Percentiles rank a stretch among this genome's conserved stretches.
These are phyloP conservation scores for Phalera bucephala DNA, from an alignment of 2,888 invertebrate genomes.

Conservation along the genomic window DNA sequence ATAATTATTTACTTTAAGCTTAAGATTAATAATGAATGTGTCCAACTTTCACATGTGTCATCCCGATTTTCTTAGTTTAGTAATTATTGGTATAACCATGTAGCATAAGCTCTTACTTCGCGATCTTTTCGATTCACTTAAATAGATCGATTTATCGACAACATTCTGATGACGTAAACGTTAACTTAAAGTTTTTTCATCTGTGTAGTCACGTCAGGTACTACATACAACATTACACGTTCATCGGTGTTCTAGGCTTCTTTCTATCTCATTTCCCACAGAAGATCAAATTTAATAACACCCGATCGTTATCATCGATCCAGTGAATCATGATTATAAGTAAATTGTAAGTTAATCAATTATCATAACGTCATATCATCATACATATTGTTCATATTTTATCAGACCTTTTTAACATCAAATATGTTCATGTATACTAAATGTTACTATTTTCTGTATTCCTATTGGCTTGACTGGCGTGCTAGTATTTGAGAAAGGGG, in stretches of 20 bases:
- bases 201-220: too few relatives aligned
- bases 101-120: conserved; percentile 5
- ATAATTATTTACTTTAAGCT: neutral
- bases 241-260: too few relatives aligned
- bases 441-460: conserved; percentile 33
- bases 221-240: too few relatives aligned
- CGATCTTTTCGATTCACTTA: conserved; percentile 6
- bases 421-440: conserved; percentile 33
- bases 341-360: conserved; percentile 18
- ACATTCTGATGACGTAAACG: conserved; percentile 6
- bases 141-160: conserved; percentile 3
- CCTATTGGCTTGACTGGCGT: conserved; percentile 41
- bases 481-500: conserved; percentile 35
- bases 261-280: too few relatives aligned
- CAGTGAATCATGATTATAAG: conserved; percentile 7
- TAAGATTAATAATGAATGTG: neutral
- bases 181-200: too few relatives aligned
- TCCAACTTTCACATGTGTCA: neutral
- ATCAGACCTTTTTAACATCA: conserved; percentile 26
- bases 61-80: too few relatives aligned
- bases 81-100: conserved; percentile 4
- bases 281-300: too few relatives aligned
- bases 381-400: conserved; percentile 20
- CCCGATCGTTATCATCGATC: conserved; percentile 3
- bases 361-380: conserved; percentile 27